These are phyloP conservation scores for Rhopilema esculentum DNA, from an alignment of 30 jellyfish, hydroid and myxozoan species.

Conservation along the genomic window DNA sequence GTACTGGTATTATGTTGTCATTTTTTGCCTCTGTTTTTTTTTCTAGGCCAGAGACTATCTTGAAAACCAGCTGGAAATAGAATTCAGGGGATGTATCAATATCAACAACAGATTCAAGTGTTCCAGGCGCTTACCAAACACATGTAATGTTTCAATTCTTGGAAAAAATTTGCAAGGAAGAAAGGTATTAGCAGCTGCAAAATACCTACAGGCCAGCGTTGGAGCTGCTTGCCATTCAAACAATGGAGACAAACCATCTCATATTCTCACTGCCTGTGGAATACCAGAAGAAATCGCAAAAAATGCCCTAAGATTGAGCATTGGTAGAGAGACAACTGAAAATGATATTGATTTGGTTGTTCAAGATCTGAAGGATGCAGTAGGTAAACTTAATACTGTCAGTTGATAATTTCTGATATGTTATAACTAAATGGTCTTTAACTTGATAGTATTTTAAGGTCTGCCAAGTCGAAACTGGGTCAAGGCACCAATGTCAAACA, in stretches of 20 bases:
- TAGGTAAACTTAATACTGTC: slow-evolving; percentile 4
- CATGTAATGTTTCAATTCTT: slow-evolving; percentile 81
- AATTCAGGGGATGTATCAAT: slow-evolving; percentile 34
- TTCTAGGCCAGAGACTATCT: slow-evolving; percentile 76
- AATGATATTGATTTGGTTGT: slow-evolving; percentile 79
- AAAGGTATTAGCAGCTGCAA: slow-evolving; percentile 49
- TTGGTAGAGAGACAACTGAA: slow-evolving; percentile 88
- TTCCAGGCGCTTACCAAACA: slow-evolving; percentile 83
- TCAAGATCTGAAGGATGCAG: slow-evolving; percentile 66
- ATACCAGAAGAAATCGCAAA: slow-evolving; percentile 80
- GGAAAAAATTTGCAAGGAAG: slow-evolving; percentile 77
- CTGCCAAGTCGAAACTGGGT: too few species aligned
- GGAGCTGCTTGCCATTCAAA: slow-evolving; percentile 99
- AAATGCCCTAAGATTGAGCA: slow-evolving; percentile 87
- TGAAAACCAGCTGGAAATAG: slow-evolving; percentile 49
- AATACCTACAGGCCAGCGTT: slow-evolving; percentile 89
- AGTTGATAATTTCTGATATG: background rate
- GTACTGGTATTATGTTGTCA: too few species aligned
- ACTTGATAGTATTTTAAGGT: too few species aligned
- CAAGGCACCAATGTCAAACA: too few species aligned
- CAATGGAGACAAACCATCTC: slow-evolving; percentile 78
- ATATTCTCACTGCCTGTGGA: slow-evolving; percentile 84
- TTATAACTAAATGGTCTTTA: too few species aligned
- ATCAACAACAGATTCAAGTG: slow-evolving; percentile 57
- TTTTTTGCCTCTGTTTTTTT: background rate